phyloP scores from a whole-genome alignment of 1,140 invertebrate genomes.

The Penaeus japonicus region DNA sequence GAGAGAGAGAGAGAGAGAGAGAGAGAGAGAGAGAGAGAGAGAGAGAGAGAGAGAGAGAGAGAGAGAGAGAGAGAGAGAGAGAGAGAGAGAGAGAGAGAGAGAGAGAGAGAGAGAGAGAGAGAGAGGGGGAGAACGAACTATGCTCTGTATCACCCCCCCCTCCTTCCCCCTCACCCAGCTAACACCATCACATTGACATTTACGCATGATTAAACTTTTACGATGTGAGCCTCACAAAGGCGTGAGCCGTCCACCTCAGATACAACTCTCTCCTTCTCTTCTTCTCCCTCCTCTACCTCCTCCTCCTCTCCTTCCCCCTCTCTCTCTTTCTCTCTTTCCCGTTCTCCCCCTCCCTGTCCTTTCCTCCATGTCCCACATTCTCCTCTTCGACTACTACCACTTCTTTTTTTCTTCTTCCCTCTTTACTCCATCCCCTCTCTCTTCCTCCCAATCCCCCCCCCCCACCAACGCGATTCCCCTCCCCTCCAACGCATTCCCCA shows the following conservation, averaged over 20 bases:
- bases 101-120: not conserved
- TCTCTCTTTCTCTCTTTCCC: too few relatives aligned
- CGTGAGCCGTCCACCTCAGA: not conserved
- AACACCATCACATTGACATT: not conserved
- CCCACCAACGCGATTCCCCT: too few relatives aligned
- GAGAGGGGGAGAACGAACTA: not conserved
- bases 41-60: not conserved
- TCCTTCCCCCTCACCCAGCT: not conserved
- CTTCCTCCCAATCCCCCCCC: too few relatives aligned
- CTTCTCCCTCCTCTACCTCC: too few relatives aligned
- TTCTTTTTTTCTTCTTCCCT: too few relatives aligned
- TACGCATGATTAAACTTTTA: slow-evolving; percentile 10
- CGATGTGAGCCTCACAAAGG: not conserved
- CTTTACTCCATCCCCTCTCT: too few relatives aligned
- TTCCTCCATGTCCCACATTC: too few relatives aligned
- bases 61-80: not conserved
- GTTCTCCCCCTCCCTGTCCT: too few relatives aligned
- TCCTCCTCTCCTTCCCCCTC: too few relatives aligned
- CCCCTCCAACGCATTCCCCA: too few relatives aligned
- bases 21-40: slow-evolving; percentile 19
- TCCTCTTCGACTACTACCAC: too few relatives aligned
- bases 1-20: slow-evolving; percentile 34
- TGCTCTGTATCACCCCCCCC: not conserved
- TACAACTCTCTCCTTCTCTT: too few relatives aligned
- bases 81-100: slow-evolving; percentile 22